Conservation (phyloP, 2,888 invertebrate species). For the Notodonta ziczac region DNA sequence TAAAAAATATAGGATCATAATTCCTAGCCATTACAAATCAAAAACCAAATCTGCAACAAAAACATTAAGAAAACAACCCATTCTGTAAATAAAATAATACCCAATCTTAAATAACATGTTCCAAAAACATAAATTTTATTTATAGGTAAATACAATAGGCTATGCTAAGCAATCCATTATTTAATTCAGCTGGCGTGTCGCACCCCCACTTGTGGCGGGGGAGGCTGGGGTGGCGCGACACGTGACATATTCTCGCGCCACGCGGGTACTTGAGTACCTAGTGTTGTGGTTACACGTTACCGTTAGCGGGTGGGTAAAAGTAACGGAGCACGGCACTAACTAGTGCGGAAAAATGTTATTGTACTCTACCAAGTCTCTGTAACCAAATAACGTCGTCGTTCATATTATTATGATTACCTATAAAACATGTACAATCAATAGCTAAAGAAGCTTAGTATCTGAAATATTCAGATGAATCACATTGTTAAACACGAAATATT, state of each 20-base stretch:
- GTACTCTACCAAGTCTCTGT: slow-evolving; percentile 26
- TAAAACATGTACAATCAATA: no score
- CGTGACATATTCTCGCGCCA: slow-evolving; percentile 76
- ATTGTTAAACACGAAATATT: no score
- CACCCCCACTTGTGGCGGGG: slow-evolving; percentile 44
- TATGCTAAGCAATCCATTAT: slow-evolving; percentile 67
- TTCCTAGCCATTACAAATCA: no score
- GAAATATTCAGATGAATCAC: no score
- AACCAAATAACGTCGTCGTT: slow-evolving; percentile 10
- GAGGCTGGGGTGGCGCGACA: slow-evolving; percentile 55
- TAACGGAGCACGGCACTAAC: slow-evolving; percentile 64
- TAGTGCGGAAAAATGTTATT: slow-evolving; percentile 44
- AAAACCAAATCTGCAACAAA: no score
- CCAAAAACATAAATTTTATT: slow-evolving; percentile 35
- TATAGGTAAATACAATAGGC: slow-evolving; percentile 51
- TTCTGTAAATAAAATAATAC: no score
- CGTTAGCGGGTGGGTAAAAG: slow-evolving; percentile 57
- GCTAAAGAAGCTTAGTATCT: no score
- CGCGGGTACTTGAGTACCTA: slow-evolving; percentile 64
- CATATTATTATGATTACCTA: no score
- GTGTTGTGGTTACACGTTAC: slow-evolving; percentile 59
- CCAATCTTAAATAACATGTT: slow-evolving; percentile 9
- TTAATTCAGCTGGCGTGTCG: slow-evolving; percentile 58
- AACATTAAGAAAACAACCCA: no score
- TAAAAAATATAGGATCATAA: no score